phyloP scores from a whole-genome alignment of 2,888 invertebrate genomes.

The Hedychridium roseum region DNA sequence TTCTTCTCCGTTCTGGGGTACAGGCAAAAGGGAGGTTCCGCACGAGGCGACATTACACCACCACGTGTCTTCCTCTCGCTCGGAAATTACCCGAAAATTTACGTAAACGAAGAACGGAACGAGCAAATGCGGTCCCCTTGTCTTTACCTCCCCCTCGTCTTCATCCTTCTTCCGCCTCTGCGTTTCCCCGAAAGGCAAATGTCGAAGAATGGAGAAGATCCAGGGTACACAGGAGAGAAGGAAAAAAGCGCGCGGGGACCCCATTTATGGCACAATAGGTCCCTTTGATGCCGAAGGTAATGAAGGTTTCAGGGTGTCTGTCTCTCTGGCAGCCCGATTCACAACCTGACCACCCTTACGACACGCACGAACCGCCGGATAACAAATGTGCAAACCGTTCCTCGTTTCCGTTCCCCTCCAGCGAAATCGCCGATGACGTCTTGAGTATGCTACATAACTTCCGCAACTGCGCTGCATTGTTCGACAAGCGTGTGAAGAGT shows the following conservation, averaged over 20 bases:
- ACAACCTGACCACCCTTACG: conserved; percentile 50
- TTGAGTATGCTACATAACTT: not conserved
- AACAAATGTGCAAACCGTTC: conserved; percentile 35
- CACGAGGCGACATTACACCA: conserved; percentile 40
- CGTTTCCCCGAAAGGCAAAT: conserved; percentile 45
- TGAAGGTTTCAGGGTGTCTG: conserved; percentile 52
- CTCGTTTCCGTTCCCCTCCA: conserved; percentile 4
- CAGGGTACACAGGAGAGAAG: conserved; percentile 28
- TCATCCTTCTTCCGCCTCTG: conserved; percentile 13
- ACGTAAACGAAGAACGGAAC: conserved; percentile 34
- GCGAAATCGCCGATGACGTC: not conserved
- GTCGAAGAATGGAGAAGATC: conserved; percentile 47
- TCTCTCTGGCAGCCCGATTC: conserved; percentile 40
- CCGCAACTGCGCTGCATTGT: not conserved
- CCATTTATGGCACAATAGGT: conserved; percentile 55
- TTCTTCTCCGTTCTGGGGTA: conserved; percentile 15
- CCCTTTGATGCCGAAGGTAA: conserved; percentile 53
- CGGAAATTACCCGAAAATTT: conserved; percentile 40
- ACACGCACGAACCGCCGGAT: conserved; percentile 43
- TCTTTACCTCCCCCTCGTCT: conserved; percentile 11
- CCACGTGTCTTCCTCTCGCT: conserved; percentile 19
- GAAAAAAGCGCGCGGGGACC: conserved; percentile 39
- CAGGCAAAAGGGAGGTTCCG: conserved; percentile 30
- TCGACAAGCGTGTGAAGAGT: not conserved
- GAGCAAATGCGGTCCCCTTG: conserved; percentile 20